These are phyloP conservation scores for Aegithalos caudatus DNA, from an alignment of 2,113 vertebrate genomes.

Conservation along the genomic window DNA sequence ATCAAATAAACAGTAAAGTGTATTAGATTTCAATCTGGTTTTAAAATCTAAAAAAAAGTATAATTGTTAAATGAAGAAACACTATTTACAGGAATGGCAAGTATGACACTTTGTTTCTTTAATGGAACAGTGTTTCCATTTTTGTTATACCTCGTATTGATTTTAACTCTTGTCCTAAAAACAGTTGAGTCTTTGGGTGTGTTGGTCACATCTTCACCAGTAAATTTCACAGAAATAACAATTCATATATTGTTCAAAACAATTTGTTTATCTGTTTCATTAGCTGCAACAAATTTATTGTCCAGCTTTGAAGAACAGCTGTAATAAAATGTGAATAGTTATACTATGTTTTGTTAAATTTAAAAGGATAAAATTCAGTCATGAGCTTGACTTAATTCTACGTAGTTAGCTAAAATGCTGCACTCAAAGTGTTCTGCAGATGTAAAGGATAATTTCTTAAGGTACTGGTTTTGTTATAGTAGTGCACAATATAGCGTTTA, in stretches of 20 bases:
- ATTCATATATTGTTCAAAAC: not conserved
- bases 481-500: not conserved
- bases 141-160: not conserved
- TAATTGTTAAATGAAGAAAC: not conserved
- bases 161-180: not conserved
- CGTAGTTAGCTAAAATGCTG: not conserved
- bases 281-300: not conserved
- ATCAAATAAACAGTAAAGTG: not conserved
- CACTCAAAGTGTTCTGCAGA: not conserved
- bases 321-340: not conserved
- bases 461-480: not conserved
- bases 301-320: not conserved
- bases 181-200: not conserved
- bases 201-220: not conserved
- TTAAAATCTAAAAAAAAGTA: not conserved
- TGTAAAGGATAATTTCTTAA: not conserved
- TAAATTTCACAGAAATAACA: not conserved
- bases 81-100: not conserved
- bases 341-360: not conserved
- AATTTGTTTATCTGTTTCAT: not conserved
- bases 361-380: not conserved
- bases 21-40: not conserved
- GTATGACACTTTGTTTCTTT: not conserved
- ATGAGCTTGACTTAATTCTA: not conserved
- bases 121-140: not conserved